Percentiles rank a stretch among this genome's conserved stretches.
Conservation (phyloP, 2,797 vertebrate genomes). For the Australoheros facetus region DNA sequence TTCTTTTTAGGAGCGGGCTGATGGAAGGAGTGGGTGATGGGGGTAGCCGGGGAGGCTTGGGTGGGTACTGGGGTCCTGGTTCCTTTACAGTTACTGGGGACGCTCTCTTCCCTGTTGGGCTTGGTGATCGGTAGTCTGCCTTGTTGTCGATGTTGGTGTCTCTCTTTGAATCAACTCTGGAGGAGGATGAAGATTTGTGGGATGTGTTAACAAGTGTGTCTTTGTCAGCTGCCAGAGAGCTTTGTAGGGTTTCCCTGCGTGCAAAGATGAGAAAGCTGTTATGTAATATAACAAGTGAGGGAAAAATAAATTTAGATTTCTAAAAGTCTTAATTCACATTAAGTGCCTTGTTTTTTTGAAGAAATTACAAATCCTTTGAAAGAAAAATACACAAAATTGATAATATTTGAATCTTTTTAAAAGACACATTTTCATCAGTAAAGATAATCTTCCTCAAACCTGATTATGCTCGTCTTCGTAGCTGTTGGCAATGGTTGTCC, state of each 20-base stretch:
- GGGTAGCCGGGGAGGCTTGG: conserved; percentile 63
- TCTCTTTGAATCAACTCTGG: conserved; percentile 25
- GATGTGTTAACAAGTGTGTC: conserved; percentile 24
- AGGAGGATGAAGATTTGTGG: conserved; percentile 17
- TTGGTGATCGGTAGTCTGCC: conserved; percentile 34
- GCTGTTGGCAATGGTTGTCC: conserved; percentile 73
- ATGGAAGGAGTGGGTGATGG: conserved; percentile 47
- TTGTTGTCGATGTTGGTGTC: conserved; percentile 19
- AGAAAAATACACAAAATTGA: neutral
- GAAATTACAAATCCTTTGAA: neutral
- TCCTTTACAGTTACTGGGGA: conserved; percentile 32
- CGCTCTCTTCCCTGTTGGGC: conserved; percentile 44
- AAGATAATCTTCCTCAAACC: conserved; percentile 61
- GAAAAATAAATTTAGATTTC: conserved; percentile 1
- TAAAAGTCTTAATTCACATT: neutral
- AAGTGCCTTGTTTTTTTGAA: neutral
- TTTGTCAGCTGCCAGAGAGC: conserved; percentile 38
- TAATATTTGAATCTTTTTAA: neutral
- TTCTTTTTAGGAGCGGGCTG: conserved; percentile 68
- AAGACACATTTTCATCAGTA: conserved; percentile 13
- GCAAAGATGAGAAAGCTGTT: conserved; percentile 34
- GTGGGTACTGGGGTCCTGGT: conserved; percentile 38
- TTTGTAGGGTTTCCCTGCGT: conserved; percentile 53
- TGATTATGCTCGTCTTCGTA: conserved; percentile 57
- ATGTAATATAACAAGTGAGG: conserved; percentile 13